These are phyloP conservation scores for Amazona ochrocephala DNA, from an alignment of 2,797 vertebrate genomes.

Conservation along the genomic window DNA sequence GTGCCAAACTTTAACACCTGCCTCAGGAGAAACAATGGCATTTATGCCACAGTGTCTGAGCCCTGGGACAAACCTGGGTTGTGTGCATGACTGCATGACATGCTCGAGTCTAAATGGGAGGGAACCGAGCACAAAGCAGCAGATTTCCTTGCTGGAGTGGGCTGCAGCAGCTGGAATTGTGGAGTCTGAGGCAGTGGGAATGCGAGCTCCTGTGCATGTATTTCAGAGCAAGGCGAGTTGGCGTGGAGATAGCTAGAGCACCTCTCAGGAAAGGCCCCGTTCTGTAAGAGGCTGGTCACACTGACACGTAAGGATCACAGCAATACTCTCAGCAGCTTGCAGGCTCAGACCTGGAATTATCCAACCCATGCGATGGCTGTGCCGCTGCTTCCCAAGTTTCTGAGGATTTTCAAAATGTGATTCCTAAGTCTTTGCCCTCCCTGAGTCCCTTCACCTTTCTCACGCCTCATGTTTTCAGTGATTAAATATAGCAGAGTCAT, in stretches of 20 bases:
- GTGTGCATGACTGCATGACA: neutral
- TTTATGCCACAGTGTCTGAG: neutral
- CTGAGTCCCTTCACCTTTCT: neutral
- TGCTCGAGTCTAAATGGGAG: neutral
- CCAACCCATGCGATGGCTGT: neutral
- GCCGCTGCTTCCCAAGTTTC: neutral
- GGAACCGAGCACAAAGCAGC: neutral
- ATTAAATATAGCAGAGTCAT: constrained; percentile 49
- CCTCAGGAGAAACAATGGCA: neutral
- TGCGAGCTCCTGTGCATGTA: neutral
- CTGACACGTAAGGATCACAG: neutral
- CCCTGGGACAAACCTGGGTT: neutral
- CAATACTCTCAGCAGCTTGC: neutral
- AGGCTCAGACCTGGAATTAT: neutral
- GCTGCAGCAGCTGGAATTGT: neutral
- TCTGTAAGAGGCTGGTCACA: neutral
- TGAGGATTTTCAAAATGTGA: neutral
- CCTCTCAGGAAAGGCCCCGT: neutral
- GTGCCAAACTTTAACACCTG: neutral
- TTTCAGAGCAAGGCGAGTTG: neutral
- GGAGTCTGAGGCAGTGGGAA: neutral
- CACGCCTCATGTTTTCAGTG: neutral
- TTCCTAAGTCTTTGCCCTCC: neutral
- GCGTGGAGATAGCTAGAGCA: neutral
- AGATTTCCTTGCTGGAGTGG: neutral